Evolutionary conservation across 2,888 invertebrate genomes (phyloP), one percentile per base, ranked within the genome.

Genomic region (Caradrina kadenii): DNA sequence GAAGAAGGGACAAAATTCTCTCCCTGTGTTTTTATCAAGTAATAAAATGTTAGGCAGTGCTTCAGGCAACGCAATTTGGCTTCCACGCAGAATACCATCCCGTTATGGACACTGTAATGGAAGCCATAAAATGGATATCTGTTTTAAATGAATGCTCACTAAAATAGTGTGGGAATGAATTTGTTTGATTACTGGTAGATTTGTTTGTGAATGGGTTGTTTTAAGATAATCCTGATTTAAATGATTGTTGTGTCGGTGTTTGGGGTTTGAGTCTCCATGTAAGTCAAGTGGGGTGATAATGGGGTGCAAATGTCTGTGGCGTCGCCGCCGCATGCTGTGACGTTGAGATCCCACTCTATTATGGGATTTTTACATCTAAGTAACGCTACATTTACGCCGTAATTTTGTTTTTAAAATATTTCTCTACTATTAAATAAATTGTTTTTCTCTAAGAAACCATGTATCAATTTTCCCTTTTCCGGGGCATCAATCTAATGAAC

Each of bases 11-110:
- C 88, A 79, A 79, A 80, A 85, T 87, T 82, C 82, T 85, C 85
- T 83, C 83, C 71, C 82, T 81, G 84, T 88, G 89, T 90, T 92
- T 91, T 92, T 91, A 91, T 89, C 89, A 90, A 91, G 90, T 89
- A 91, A 88, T 92, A 91, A 91, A 92, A 90, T 87, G 89, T 88
- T 86, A 86, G 87, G 86, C 87, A 84, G 85, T 83, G 80, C 82
- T 88, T 79, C 72, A 79, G 81, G 80, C 82, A 82, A 88, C 86
- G 86, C 87, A 90, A 90, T 90, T 90, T 89, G 85, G 90, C 89
- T 86, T 86, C 86, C 82, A 88, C 81, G 87, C 89, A 86, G 87
- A 90, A 90, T 88, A 88, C 83, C 85, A 78, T 81, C 82, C 79
- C 80, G 80, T 76, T 79, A 81, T 82, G 81, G 84, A 84, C 86